Evolutionary conservation across 2,888 invertebrate genomes (phyloP).

Genomic region (Oligia fasciuncula): DNA sequence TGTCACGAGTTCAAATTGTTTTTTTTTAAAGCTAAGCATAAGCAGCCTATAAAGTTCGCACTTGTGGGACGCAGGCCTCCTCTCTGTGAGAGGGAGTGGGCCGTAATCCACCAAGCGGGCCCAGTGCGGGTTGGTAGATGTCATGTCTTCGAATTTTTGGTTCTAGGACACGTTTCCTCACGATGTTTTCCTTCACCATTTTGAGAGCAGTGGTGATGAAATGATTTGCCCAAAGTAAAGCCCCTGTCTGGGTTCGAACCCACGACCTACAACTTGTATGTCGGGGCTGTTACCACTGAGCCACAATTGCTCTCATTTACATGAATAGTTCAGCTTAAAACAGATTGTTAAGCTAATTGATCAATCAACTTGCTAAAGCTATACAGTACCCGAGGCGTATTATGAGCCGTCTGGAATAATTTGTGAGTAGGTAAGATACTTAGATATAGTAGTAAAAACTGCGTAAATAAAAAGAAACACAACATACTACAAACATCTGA

Average conservation of each 20-base stretch:
- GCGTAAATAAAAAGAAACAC: not conserved
- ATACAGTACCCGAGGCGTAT: not conserved
- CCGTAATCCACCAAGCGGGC: not conserved
- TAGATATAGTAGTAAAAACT: not conserved
- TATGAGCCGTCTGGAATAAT: not conserved
- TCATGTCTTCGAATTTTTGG: not conserved
- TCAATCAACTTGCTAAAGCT: not conserved
- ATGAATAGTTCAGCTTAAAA: not conserved
- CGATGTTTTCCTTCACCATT: too few relatives aligned
- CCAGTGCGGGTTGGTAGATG: not conserved
- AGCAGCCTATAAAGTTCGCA: not conserved
- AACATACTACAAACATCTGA: not conserved
- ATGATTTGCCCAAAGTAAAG: too few relatives aligned
- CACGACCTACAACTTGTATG: too few relatives aligned
- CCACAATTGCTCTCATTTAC: not conserved
- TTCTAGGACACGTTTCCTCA: not conserved
- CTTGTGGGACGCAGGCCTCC: too few relatives aligned
- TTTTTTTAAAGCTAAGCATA: not conserved
- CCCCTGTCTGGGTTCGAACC: too few relatives aligned
- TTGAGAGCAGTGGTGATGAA: too few relatives aligned
- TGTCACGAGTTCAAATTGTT: slow-evolving; percentile 8
- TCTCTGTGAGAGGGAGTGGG: not conserved
- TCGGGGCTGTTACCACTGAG: too few relatives aligned
- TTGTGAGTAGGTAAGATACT: not conserved
- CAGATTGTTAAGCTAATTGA: not conserved